A percentile compares a stretch with the other conserved stretches of the same genome.
These are phyloP conservation scores for Onychomys torridus DNA, from an alignment of 2,797 vertebrate species.

Conservation along the genomic window DNA sequence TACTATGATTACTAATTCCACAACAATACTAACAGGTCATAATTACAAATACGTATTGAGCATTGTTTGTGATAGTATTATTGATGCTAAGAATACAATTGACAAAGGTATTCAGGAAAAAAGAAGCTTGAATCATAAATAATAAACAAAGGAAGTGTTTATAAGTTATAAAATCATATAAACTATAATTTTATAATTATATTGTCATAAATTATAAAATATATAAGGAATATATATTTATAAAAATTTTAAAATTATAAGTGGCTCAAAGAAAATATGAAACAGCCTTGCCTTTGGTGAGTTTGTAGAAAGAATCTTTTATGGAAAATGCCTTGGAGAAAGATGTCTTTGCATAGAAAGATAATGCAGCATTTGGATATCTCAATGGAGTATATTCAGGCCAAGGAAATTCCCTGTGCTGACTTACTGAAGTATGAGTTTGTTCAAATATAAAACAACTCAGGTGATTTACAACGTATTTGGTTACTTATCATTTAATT, in stretches of 20 bases:
- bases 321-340: background rate
- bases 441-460: background rate
- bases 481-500: background rate
- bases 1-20: background rate
- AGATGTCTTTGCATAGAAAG: background rate
- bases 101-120: background rate
- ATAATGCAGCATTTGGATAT: background rate
- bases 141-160: background rate
- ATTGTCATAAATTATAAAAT: background rate
- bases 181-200: background rate
- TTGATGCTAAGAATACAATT: background rate
- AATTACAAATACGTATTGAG: background rate
- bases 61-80: background rate
- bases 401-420: background rate
- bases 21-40: background rate
- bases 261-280: background rate
- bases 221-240: background rate
- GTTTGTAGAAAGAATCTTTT: background rate
- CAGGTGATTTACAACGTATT: too few relatives aligned
- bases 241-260: background rate
- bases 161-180: background rate
- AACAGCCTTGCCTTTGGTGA: background rate
- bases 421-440: too few relatives aligned
- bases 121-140: background rate
- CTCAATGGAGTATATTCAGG: background rate